A percentile compares a stretch with the other conserved stretches of the same genome.
Conservation (phyloP, 1,140 invertebrate species). For the Triops cancriformis region DNA sequence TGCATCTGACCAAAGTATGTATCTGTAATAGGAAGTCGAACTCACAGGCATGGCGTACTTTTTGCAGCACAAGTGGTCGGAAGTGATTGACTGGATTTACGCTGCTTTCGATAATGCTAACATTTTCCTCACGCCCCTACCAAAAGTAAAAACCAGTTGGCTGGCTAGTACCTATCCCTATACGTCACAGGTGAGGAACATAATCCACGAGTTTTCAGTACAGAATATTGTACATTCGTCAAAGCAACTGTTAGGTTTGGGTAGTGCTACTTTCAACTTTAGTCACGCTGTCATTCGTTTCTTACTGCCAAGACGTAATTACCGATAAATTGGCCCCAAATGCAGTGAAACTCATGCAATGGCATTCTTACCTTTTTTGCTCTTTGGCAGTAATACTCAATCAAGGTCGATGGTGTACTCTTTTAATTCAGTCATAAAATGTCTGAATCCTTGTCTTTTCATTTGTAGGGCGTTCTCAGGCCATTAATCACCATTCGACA, state of each 20-base stretch:
- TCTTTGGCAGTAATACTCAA: too few relatives aligned
- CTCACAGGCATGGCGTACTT: not conserved
- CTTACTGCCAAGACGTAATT: too few relatives aligned
- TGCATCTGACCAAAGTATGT: too few relatives aligned
- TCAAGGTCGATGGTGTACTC: too few relatives aligned
- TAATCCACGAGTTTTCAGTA: not conserved
- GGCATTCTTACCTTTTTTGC: too few relatives aligned
- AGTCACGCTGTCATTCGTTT: too few relatives aligned
- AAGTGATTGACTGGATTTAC: constrained; percentile 6
- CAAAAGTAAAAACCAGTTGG: not conserved
- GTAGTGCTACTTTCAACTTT: not conserved
- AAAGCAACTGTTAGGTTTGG: not conserved
- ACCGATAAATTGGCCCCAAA: too few relatives aligned
- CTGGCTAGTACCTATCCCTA: not conserved
- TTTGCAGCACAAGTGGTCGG: not conserved
- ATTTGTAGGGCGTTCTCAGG: not conserved
- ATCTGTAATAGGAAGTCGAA: not conserved
- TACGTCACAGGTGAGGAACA: not conserved
- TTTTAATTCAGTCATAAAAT: too few relatives aligned
- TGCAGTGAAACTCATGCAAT: too few relatives aligned
- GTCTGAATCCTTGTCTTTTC: too few relatives aligned
- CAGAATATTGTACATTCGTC: too few relatives aligned
- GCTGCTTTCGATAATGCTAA: not conserved
- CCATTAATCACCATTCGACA: not conserved
- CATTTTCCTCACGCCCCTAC: not conserved